Base-by-base conservation (phyloP, 2,113 vertebrate species). In the Chaetorhynchus papuensis region DNA sequence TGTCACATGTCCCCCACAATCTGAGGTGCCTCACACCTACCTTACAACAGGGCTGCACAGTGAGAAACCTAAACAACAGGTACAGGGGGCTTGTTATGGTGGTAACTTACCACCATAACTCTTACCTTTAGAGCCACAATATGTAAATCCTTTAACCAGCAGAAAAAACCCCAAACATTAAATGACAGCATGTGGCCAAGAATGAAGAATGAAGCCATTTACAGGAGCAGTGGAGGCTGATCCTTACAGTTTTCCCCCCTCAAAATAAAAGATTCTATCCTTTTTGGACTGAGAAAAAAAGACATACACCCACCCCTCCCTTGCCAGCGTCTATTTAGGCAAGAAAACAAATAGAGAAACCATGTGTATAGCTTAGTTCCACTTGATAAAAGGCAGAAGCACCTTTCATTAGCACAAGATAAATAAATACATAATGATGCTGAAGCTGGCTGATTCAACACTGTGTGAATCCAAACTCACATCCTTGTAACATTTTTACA, bases 281-380 rank as follows among this genome's bases (percentile, higher is more conserved):
- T 27, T 65, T 75, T 47, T 35, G 20, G 35, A 23, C 12, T 45
- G 31, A 78, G 42, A 9, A 52, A 60, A 47, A 53, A 50, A 54
- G 1, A n/a, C 9, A 56, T 9, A 5, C 9, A 65, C 13, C 6
- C 23, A 7, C 11, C 3, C 2, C 2, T 75, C 28, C 21, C 4
- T 60, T 69, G 10, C 5, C 37, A 31, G n/a, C 24, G 28, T 45
- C 49, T 53, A 27, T 30, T 84, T 26, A 81, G 42, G 33, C 27
- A 94, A 70, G 75, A 68, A 91, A 94, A 76, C 19, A 59, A 45
- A 30, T 0, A 86, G 18, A 53, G 49, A 68, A 93, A 71, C 31
- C 2, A 11, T 1, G 8, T 4, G 5, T 14, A 20, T 3, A 76
- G 31, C 16, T 90, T 68, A 50, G 42, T 54, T 88, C 74, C 44